Evolutionary conservation across 2,797 vertebrate genomes (phyloP), one percentile per base, ranked within the genome.

Genomic region (Valencia hispanica): DNA sequence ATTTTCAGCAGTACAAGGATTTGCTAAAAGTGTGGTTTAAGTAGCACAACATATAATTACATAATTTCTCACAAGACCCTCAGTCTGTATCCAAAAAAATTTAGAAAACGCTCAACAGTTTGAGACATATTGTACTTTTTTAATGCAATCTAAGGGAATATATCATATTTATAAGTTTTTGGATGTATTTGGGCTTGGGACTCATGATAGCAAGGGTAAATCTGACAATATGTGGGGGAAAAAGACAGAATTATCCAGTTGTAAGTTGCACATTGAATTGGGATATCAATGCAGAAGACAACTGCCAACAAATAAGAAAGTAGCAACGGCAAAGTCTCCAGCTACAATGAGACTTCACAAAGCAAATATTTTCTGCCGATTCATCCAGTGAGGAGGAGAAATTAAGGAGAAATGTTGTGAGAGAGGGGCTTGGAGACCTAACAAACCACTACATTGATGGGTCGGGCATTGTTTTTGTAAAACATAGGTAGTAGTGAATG

Each of bases 91-190:
- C 82, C 43, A 57, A 25, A 70, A 51, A 57, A 30, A 25, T 55
- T 79, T 43, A 70, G 55, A 66, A 79, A 68, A 70, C 69, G 6
- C 57, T 51, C 32, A 32, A 12, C 30, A 68, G 8, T 68, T 61
- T 34, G 32, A 61, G 30, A 3, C 6, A 71, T 75, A 45, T 51
- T 53, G 25, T 25, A 36, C 34, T 51, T 45, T 69, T 30, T 7
- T 6, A 11, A n/a, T 25, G 2, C 18, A 34, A 34, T 25, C 39
- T 66, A 39, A n/a, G 10, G 20, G 9, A 12, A 25, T 22, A 39
- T 65, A 22, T 61, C 1, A 32, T 34, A 34, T 30, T 12, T 11
- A 25, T 36, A 65, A 22, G 30, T 22, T 10, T 65, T 65, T 15
- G 57, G 51, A 8, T 39, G 1, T 72, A 59, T 63, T 25, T 39